Evolutionary conservation across 2,113 vertebrate species (phyloP).

Genomic region (Hassar affinis): DNA sequence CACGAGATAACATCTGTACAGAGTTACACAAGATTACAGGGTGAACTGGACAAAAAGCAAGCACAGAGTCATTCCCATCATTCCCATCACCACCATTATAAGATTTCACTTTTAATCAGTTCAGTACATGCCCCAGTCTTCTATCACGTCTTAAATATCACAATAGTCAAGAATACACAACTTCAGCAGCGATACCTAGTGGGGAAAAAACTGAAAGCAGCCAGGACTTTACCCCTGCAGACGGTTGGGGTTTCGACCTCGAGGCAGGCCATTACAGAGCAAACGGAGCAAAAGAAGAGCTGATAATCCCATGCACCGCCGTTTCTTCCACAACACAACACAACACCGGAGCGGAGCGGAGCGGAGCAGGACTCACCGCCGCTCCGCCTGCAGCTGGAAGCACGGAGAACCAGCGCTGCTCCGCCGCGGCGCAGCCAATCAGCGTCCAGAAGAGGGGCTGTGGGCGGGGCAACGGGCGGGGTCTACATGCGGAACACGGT

Average conservation of each 20-base stretch:
- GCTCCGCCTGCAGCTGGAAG: conserved; percentile 42
- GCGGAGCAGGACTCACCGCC: conserved; percentile 47
- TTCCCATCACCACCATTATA: not conserved
- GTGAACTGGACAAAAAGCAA: not conserved
- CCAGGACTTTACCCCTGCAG: conserved; percentile 72
- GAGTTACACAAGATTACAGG: not conserved
- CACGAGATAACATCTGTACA: not conserved
- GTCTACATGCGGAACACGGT: not conserved
- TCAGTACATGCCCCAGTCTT: not conserved
- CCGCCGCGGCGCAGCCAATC: conserved; percentile 23
- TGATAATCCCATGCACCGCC: conserved; percentile 72
- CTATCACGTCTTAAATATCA: not conserved
- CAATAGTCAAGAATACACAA: not conserved
- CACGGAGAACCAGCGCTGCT: not conserved
- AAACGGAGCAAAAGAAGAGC: conserved; percentile 47
- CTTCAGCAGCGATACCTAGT: not conserved
- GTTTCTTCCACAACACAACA: conserved; percentile 50
- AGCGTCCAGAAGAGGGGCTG: conserved; percentile 62
- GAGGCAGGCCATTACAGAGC: conserved; percentile 71
- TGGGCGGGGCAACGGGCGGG: conserved; percentile 42
- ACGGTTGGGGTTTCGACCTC: conserved; percentile 72
- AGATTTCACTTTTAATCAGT: no score
- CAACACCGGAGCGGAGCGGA: conserved; percentile 52
- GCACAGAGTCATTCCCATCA: not conserved
- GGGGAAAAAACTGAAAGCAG: conserved; percentile 24